A percentile compares a stretch with the other conserved stretches of the same genome.
These are phyloP conservation scores for Geophilus truncorum DNA, from an alignment of 2,888 invertebrate genomes.

Conservation along the genomic window DNA sequence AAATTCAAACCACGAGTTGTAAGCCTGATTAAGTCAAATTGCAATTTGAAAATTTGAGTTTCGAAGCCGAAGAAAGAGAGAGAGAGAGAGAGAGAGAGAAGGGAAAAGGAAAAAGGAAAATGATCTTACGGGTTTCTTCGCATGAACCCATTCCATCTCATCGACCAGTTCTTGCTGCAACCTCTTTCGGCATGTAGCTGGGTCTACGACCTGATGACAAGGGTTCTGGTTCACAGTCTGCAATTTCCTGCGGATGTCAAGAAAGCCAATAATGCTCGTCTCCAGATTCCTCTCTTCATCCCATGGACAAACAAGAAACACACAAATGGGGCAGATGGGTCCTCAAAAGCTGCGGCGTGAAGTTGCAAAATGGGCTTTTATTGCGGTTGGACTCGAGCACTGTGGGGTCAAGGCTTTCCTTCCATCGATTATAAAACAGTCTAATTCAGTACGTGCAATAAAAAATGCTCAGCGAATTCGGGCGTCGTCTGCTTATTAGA, in stretches of 20 bases:
- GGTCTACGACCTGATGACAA: constrained; percentile 27
- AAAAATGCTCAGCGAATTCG: not conserved
- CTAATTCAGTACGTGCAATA: not conserved
- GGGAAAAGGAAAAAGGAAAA: not conserved
- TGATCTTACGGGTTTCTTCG: not conserved
- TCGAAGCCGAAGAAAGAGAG: not conserved
- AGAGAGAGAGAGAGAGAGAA: no score
- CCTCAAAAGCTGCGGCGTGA: constrained; percentile 19
- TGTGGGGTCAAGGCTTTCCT: not conserved
- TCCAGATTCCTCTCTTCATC: constrained; percentile 22
- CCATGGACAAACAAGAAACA: constrained; percentile 27
- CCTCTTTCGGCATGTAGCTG: constrained; percentile 13
- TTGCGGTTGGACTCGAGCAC: not conserved
- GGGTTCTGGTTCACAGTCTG: constrained; percentile 27
- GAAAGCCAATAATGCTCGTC: constrained; percentile 27
- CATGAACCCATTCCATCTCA: constrained; percentile 2
- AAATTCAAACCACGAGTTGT: not conserved
- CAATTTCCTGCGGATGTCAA: constrained; percentile 27
- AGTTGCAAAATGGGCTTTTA: constrained; percentile 27
- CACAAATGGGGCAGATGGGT: constrained; percentile 27
- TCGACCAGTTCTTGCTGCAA: constrained; percentile 21
- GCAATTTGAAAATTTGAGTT: not conserved
- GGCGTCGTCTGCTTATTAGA: not conserved
- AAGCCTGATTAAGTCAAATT: not conserved
- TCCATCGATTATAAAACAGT: constrained; percentile 17